Conservation (phyloP, 2,797 vertebrate species). For the Morelia viridis region DNA sequence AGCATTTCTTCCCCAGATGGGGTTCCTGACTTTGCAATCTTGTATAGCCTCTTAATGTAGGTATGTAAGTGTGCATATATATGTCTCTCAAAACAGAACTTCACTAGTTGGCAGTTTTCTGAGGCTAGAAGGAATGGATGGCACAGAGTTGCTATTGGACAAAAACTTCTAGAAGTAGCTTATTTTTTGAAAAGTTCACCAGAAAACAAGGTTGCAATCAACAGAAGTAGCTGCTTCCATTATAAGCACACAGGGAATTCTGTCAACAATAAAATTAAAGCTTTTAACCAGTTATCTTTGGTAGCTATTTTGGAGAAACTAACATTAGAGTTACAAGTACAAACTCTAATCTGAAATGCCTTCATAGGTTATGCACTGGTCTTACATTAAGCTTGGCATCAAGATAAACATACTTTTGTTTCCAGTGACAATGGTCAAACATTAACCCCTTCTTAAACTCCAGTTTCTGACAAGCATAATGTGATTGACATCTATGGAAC, state of each 20-base stretch:
- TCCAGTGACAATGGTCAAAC: background rate
- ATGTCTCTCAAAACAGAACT: constrained; percentile 22
- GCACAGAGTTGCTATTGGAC: background rate
- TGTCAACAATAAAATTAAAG: constrained; percentile 62
- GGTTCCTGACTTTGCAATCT: constrained; percentile 14
- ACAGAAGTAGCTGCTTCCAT: constrained; percentile 40
- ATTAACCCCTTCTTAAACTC: background rate
- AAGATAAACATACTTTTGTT: background rate
- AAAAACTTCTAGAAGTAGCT: constrained; percentile 22
- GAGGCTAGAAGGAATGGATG: accelerated
- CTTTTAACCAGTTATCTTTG: constrained; percentile 72
- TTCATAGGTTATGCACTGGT: background rate
- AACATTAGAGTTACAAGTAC: constrained; percentile 24
- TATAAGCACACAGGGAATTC: constrained; percentile 24
- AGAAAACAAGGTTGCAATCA: background rate
- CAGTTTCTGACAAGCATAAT: background rate
- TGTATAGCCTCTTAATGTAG: constrained; percentile 34
- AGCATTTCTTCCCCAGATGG: constrained; percentile 7
- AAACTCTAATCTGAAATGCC: constrained; percentile 24
- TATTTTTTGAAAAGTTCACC: constrained; percentile 3
- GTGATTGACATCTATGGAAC: background rate
- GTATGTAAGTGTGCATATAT: background rate
- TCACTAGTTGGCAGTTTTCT: constrained; percentile 16
- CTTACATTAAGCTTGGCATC: background rate
- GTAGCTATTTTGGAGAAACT: constrained; percentile 65